phyloP scores from a whole-genome alignment of 2,888 invertebrate genomes.

The Trichopoda pennipes region DNA sequence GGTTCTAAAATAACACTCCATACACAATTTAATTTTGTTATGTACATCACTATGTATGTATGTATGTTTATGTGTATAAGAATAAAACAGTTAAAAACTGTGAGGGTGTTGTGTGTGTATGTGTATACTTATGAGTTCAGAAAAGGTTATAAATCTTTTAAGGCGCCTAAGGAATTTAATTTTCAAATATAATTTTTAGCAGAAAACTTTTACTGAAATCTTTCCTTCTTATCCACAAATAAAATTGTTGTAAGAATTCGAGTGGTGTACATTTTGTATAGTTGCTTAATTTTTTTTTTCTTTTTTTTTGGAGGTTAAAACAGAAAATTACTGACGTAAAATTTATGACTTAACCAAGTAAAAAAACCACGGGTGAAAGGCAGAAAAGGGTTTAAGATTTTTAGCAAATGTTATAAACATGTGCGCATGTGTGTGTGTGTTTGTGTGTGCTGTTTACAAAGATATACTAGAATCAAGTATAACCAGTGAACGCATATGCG shows the following conservation, averaged over 20 bases:
- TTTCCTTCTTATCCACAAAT: background rate
- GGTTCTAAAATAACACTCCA: no score
- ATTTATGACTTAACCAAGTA: constrained; percentile 68
- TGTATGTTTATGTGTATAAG: background rate
- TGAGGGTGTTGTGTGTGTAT: background rate
- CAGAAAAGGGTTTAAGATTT: constrained; percentile 16
- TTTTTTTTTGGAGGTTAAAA: constrained; percentile 58
- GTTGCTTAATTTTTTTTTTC: background rate
- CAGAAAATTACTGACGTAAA: constrained; percentile 67
- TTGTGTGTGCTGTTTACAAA: background rate
- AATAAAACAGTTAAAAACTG: constrained; percentile 14
- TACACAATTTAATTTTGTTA: no score
- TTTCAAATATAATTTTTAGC: constrained; percentile 62
- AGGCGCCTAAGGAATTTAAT: constrained; percentile 66
- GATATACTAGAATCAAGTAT: constrained; percentile 31
- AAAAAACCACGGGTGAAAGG: constrained; percentile 56
- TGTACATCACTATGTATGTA: no score
- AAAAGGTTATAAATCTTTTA: constrained; percentile 65
- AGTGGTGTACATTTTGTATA: constrained; percentile 7
- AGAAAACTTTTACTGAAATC: constrained; percentile 46
- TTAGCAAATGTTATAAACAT: background rate
- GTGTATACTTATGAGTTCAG: constrained; percentile 9
- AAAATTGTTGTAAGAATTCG: constrained; percentile 38
- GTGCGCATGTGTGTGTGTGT: background rate
- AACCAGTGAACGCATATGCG: constrained; percentile 55